phyloP scores from a whole-genome alignment of 2,797 vertebrate species.

The Odontamblyopus rebecca region DNA sequence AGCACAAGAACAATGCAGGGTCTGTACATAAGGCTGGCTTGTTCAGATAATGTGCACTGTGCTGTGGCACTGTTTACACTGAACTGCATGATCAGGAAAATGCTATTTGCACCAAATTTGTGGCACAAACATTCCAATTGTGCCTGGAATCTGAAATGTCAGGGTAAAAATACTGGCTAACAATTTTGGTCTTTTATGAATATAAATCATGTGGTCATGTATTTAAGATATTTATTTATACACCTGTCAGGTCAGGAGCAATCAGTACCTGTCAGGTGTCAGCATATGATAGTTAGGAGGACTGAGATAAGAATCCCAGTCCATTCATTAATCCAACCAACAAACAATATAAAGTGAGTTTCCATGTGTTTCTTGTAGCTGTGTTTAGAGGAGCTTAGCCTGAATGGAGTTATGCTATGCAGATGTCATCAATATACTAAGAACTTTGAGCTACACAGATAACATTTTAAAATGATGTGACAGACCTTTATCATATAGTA shows the following conservation, averaged over 20 bases:
- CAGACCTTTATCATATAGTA: no score
- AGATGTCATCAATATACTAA: no score
- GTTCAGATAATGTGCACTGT: slow-evolving; percentile 10
- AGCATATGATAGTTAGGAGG: not conserved
- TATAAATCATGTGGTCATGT: not conserved
- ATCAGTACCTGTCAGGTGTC: not conserved
- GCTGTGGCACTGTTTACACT: not conserved
- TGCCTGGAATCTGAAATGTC: not conserved
- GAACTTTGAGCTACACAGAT: no score
- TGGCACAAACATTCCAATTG: not conserved
- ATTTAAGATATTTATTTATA: not conserved
- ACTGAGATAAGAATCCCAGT: no score
- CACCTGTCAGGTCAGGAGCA: not conserved
- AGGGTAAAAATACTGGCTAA: not conserved
- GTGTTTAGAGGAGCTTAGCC: not conserved
- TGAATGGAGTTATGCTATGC: no score
- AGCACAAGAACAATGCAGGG: slow-evolving; percentile 13
- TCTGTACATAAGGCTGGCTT: slow-evolving; percentile 7
- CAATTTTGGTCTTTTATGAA: not conserved
- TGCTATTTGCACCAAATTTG: not conserved
- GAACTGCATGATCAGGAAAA: not conserved
- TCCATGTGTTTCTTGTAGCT: slow-evolving; percentile 9
- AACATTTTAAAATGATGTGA: no score
- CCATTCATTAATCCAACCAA: not conserved
- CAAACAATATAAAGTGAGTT: not conserved